Evolutionary conservation across 2,797 vertebrate species (phyloP).

Genomic region (Sebastes hubbsi): DNA sequence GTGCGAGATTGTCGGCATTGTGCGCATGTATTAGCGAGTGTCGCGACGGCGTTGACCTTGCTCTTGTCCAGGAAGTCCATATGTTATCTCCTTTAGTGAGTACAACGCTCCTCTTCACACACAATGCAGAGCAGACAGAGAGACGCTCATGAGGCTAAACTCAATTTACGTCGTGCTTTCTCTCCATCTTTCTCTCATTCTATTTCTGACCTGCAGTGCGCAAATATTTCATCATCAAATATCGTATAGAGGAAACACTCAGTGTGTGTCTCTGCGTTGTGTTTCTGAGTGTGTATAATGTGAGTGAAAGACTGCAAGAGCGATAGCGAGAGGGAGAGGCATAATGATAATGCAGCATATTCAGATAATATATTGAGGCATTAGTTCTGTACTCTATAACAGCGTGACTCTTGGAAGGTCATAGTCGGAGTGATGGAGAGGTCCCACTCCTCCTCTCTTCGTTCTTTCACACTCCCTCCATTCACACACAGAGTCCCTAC

Average conservation of each 20-base stretch:
- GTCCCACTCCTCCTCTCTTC: slow-evolving; percentile 62
- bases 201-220: slow-evolving; percentile 34
- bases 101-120: slow-evolving; percentile 24
- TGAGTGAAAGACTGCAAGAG: slow-evolving; percentile 43
- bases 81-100: slow-evolving; percentile 52
- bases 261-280: slow-evolving; percentile 2
- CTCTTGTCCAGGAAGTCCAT: slow-evolving; percentile 53
- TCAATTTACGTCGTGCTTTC: neutral
- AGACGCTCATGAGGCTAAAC: slow-evolving; percentile 2
- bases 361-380: slow-evolving; percentile 74
- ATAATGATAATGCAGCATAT: slow-evolving; percentile 73
- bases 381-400: slow-evolving; percentile 71
- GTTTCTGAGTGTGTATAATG: slow-evolving; percentile 7
- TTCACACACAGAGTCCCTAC: slow-evolving; percentile 34
- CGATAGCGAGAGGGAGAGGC: slow-evolving; percentile 33
- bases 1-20: slow-evolving; percentile 49
- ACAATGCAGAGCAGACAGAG: slow-evolving; percentile 1
- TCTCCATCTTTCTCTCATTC: slow-evolving; percentile 8
- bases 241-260: neutral
- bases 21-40: slow-evolving; percentile 45
- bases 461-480: slow-evolving; percentile 50
- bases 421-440: slow-evolving; percentile 69
- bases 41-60: slow-evolving; percentile 55
- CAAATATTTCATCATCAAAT: slow-evolving; percentile 39
- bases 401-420: slow-evolving; percentile 78